Base-by-base conservation (phyloP, 1,140 invertebrate species). In the Hydropsyche tenuis region DNA sequence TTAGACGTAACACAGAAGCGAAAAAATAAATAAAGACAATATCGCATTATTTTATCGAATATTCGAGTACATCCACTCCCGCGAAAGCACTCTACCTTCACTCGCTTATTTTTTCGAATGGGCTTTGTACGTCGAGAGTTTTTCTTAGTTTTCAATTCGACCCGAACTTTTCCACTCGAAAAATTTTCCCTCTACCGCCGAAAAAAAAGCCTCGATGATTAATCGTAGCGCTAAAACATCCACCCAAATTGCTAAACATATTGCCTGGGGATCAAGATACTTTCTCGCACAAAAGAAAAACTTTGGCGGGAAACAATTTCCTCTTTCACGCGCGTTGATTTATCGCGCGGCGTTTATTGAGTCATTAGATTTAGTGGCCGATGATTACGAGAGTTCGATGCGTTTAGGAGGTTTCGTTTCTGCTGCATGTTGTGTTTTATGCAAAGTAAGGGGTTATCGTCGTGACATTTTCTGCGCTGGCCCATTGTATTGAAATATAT, bases 141-240 rank as follows among this genome's bases (percentile, higher is more conserved):
- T 37, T 60, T 60, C 56, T 18, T 60, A 60, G 56, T 60, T 60
- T 60, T 60, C 56, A 60, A 60, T 60, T 60, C 22, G 56, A 60
- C 22, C 56, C 56, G 4, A 60, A 60, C 56, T 60, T 60, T 60
- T 60, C 56, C 56, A 60, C 56, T 60, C 56, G 56, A 60, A 60
- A 60, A 60, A 60, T 60, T 60, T 27, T 23, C 14, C 11, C 51
- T n/a, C n/a, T n/a, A n/a, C n/a, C n/a, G n/a, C n/a, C 56, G 56
- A 6, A 23, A 60, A 60, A 60, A 60, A 60, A 37, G 30, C 3
- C 56, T 60, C 22, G 56, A 60, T 60, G 56, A 60, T 60, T 60
- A 60, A 60, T 60, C 22, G 56, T 60, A 22, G 56, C 56, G 56
- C 22, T 27, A 60, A 18, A 60, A 60, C 56, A 60, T 60, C 22